Evolutionary conservation across 2,797 vertebrate species (phyloP).

Genomic region (Chaetodon trifasciatus): DNA sequence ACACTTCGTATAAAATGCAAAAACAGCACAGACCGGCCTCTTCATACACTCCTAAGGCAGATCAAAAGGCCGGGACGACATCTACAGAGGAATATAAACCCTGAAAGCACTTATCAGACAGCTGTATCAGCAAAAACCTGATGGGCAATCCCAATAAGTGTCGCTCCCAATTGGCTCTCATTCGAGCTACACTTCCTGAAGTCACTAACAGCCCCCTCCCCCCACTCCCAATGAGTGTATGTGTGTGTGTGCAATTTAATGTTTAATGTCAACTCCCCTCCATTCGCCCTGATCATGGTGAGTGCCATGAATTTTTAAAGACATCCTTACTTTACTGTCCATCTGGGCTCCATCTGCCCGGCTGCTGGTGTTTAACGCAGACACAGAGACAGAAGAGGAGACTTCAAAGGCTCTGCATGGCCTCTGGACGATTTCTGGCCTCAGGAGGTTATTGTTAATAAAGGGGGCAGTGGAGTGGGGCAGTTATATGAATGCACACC

Average conservation of each 20-base stretch:
- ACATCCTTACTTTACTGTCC: constrained; percentile 86
- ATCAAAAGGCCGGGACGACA: constrained; percentile 58
- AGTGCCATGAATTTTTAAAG: constrained; percentile 90
- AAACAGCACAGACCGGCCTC: neutral
- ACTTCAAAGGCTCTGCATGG: constrained; percentile 80
- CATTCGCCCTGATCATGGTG: constrained; percentile 82
- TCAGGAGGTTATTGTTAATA: constrained; percentile 71
- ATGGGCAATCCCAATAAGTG: constrained; percentile 82
- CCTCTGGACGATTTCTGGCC: constrained; percentile 70
- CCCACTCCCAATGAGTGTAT: constrained; percentile 46
- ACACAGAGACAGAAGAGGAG: constrained; percentile 72
- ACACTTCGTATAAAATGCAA: constrained; percentile 32
- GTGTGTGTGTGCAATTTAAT: constrained; percentile 83
- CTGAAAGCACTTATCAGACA: constrained; percentile 75
- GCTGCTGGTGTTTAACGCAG: constrained; percentile 80
- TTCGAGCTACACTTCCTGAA: constrained; percentile 79
- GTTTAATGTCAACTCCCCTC: constrained; percentile 86
- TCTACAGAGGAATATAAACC: constrained; percentile 65
- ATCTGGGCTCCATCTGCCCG: constrained; percentile 88
- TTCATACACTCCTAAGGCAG: constrained; percentile 24
- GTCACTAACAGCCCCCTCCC: constrained; percentile 69
- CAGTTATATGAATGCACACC: constrained; percentile 34
- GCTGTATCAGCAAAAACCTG: constrained; percentile 80
- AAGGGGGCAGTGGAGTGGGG: constrained; percentile 13
- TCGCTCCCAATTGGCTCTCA: constrained; percentile 79